A percentile compares a stretch with the other conserved stretches of the same genome.
phyloP scores from a whole-genome alignment of 2,888 invertebrate genomes.

The Caenorhabditis wallacei region DNA sequence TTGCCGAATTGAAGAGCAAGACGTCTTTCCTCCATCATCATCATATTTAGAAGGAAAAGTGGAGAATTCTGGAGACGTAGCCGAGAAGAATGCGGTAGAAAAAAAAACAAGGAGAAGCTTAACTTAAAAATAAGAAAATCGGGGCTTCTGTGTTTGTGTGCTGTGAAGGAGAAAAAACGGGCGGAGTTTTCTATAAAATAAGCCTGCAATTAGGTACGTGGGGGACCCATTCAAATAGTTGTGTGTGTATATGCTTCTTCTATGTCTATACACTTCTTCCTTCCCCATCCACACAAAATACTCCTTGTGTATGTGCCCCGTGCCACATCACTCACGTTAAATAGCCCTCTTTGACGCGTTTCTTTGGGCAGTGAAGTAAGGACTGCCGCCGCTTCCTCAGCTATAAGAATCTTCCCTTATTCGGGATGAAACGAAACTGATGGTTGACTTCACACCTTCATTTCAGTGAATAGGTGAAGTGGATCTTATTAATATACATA shows the following conservation, averaged over 20 bases:
- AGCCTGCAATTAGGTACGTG: slow-evolving; percentile 54
- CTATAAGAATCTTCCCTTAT: background rate
- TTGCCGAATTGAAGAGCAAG: slow-evolving; percentile 37
- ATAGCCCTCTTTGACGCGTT: slow-evolving; percentile 53
- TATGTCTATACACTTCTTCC: background rate
- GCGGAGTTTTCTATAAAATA: slow-evolving; percentile 48
- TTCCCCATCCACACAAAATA: background rate
- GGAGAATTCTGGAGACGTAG: background rate
- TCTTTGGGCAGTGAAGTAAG: background rate
- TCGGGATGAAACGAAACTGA: slow-evolving; percentile 1
- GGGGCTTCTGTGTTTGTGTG: background rate
- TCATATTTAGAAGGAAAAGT: background rate
- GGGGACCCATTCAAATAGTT: slow-evolving; percentile 45
- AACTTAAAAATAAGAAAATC: slow-evolving; percentile 3
- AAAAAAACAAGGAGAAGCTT: background rate
- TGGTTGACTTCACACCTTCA: background rate
- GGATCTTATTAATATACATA: no score
- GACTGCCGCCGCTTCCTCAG: background rate
- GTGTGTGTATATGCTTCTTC: slow-evolving; percentile 11
- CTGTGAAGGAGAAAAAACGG: slow-evolving; percentile 9
- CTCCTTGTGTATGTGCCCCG: slow-evolving; percentile 4
- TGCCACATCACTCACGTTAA: slow-evolving; percentile 62
- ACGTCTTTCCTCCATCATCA: background rate
- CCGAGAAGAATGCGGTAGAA: slow-evolving; percentile 1
- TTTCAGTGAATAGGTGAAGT: no score